A percentile compares a stretch with the other conserved stretches of the same genome.
phyloP scores from a whole-genome alignment of 2,888 invertebrate species.

The Eilema sororculum region DNA sequence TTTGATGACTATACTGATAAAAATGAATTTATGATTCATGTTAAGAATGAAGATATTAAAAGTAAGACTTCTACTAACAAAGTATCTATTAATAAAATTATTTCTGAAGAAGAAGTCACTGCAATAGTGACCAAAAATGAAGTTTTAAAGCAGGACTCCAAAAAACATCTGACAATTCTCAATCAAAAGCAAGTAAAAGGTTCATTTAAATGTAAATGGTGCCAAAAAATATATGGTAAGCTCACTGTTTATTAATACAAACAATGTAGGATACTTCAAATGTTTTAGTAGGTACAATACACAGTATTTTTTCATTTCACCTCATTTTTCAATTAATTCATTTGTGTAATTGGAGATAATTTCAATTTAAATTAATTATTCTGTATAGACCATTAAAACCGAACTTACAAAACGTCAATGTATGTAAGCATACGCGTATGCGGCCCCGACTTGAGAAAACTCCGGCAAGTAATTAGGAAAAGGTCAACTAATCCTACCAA shows the following conservation, averaged over 20 bases:
- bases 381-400: no score
- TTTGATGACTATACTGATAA: not conserved
- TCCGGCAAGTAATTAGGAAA: not conserved
- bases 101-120: not conserved
- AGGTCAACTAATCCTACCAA: not conserved
- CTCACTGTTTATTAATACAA: not conserved
- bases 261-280: no score
- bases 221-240: slow-evolving; percentile 21
- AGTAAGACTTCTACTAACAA: not conserved
- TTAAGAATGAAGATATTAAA: not conserved
- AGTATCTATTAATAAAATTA: not conserved
- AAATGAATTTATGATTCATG: not conserved
- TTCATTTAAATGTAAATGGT: slow-evolving; percentile 12
- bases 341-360: not conserved
- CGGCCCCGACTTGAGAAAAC: no score
- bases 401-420: no score
- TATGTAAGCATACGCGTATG: no score
- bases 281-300: no score
- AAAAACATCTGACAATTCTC: not conserved
- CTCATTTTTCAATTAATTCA: not conserved
- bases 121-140: not conserved
- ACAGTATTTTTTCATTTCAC: not conserved
- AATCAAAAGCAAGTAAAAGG: not conserved
- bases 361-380: no score
- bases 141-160: not conserved